These are phyloP conservation scores for Meiosimyza platycephala DNA, from an alignment of 2,888 invertebrate species.

Conservation along the genomic window DNA sequence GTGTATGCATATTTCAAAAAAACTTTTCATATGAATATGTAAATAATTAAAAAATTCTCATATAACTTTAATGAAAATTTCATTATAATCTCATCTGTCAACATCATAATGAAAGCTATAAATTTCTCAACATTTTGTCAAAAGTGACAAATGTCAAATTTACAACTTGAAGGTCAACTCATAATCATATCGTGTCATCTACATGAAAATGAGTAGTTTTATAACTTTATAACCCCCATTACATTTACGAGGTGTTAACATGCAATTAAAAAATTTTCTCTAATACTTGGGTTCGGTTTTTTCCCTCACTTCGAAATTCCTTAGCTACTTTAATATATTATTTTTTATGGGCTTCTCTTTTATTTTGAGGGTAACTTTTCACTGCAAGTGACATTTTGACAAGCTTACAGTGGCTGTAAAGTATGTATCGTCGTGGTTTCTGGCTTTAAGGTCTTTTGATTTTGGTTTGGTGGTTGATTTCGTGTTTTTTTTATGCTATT, in stretches of 20 bases:
- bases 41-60: too few relatives aligned
- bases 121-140: not conserved
- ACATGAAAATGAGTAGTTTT: not conserved
- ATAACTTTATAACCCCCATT: slow-evolving; percentile 2
- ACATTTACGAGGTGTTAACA: slow-evolving; percentile 43
- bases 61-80: too few relatives aligned
- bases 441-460: slow-evolving; percentile 1
- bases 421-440: not conserved
- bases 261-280: slow-evolving; percentile 40
- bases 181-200: slow-evolving; percentile 18
- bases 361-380: slow-evolving; percentile 5
- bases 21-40: too few relatives aligned
- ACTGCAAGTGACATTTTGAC: slow-evolving; percentile 14
- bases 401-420: not conserved
- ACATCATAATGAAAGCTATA: too few relatives aligned
- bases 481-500: not conserved
- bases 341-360: not conserved
- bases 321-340: not conserved
- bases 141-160: not conserved
- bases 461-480: not conserved
- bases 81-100: too few relatives aligned
- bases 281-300: not conserved
- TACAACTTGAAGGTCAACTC: not conserved
- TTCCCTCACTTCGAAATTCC: not conserved
- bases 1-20: too few relatives aligned